Conservation (phyloP, 2,113 vertebrate species). For the Malurus melanocephalus region DNA sequence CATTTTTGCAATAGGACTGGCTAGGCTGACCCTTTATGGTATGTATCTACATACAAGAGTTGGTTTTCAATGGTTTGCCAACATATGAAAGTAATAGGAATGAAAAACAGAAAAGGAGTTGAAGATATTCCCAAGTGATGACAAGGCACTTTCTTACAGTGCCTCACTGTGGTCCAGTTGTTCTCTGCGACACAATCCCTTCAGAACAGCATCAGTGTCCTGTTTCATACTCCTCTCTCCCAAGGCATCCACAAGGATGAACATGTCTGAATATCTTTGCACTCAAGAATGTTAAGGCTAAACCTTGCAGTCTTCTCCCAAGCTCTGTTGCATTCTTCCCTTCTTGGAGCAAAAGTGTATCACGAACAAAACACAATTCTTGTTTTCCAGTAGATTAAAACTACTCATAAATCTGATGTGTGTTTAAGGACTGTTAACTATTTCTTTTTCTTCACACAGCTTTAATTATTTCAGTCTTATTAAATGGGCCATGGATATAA, state of each 20-base stretch:
- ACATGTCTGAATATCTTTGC: neutral
- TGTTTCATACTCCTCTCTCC: neutral
- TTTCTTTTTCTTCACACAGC: neutral
- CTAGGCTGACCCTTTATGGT: neutral
- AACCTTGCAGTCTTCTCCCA: neutral
- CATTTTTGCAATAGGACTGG: neutral
- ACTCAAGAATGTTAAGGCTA: neutral
- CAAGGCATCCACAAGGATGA: accelerated
- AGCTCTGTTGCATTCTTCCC: accelerated
- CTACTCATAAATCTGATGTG: neutral
- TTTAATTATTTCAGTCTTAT: neutral
- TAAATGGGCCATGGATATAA: neutral
- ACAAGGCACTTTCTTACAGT: neutral
- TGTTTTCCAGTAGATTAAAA: neutral
- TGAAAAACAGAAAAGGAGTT: neutral
- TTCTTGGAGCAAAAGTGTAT: neutral
- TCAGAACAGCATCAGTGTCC: neutral
- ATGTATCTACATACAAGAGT: accelerated
- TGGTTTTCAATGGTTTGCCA: neutral
- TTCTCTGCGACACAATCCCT: neutral
- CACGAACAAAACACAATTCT: neutral
- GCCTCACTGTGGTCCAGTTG: neutral
- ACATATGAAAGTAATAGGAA: neutral
- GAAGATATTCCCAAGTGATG: neutral
- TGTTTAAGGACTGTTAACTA: neutral